Percentiles rank a stretch among this genome's conserved stretches.
phyloP scores from a whole-genome alignment of 1,140 invertebrate genomes.

The Amyelois transitella region DNA sequence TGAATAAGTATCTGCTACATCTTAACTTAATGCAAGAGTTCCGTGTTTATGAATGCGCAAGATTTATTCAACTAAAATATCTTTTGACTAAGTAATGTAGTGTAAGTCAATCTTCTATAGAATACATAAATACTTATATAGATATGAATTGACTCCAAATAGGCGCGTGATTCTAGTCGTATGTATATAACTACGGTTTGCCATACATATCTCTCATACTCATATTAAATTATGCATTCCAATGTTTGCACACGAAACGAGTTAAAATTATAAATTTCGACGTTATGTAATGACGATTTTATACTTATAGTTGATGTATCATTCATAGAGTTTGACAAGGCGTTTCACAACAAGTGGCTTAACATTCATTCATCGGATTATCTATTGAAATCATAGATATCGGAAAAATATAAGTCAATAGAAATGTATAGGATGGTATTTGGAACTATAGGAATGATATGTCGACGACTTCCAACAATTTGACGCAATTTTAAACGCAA shows the following conservation, averaged over 20 bases:
- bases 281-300: neutral
- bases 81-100: neutral
- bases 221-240: constrained; percentile 60
- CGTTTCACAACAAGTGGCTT: too few relatives aligned
- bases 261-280: neutral
- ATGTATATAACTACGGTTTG: constrained; percentile 27
- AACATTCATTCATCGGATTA: too few relatives aligned
- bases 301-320: too few relatives aligned
- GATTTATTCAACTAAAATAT: neutral
- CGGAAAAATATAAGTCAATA: too few relatives aligned
- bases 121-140: too few relatives aligned
- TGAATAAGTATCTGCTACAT: neutral
- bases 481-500: too few relatives aligned
- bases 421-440: too few relatives aligned
- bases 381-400: too few relatives aligned
- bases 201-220: constrained; percentile 52
- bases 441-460: too few relatives aligned
- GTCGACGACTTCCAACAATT: too few relatives aligned
- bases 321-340: too few relatives aligned
- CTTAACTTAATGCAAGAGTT: neutral
- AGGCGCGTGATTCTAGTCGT: constrained; percentile 31
- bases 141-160: neutral
- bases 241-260: constrained; percentile 19
- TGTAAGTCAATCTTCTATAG: neutral
- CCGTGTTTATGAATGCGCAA: neutral